A percentile compares a stretch with the other conserved stretches of the same genome.
These are phyloP conservation scores for Salmo trutta DNA, from an alignment of 2,797 vertebrate genomes.

Conservation along the genomic window DNA sequence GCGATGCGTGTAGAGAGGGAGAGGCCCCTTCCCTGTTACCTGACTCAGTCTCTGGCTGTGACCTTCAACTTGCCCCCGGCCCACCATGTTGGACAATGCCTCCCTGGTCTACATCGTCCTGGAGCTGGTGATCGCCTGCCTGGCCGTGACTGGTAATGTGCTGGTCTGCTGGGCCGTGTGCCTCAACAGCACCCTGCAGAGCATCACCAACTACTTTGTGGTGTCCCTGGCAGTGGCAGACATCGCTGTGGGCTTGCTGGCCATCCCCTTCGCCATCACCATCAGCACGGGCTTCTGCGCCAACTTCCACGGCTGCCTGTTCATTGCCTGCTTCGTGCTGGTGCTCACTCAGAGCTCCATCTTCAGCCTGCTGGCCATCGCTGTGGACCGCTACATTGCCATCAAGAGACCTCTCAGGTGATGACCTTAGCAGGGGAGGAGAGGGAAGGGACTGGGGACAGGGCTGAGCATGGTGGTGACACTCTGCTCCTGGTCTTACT, in stretches of 20 bases:
- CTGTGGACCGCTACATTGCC: conserved; percentile 93
- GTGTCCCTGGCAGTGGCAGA: conserved; percentile 93
- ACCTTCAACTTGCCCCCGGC: conserved; percentile 29
- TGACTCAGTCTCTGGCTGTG: not conserved
- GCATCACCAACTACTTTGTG: conserved; percentile 96
- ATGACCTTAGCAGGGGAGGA: conserved; percentile 31
- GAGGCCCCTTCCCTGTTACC: not conserved
- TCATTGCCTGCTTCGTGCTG: conserved; percentile 95
- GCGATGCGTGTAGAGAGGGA: not conserved
- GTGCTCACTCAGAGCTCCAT: conserved; percentile 97
- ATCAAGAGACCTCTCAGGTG: conserved; percentile 96
- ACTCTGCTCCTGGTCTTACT: not conserved
- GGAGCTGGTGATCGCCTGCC: conserved; percentile 88
- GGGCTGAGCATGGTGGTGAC: not conserved
- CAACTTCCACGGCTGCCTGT: conserved; percentile 92
- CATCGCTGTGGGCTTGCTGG: conserved; percentile 92
- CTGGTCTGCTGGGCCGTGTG: conserved; percentile 96
- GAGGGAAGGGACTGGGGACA: not conserved
- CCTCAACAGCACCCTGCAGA: conserved; percentile 95
- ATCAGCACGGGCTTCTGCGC: conserved; percentile 94
- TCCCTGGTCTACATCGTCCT: conserved; percentile 84
- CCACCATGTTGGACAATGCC: conserved; percentile 77
- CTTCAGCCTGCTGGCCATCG: conserved; percentile 97
- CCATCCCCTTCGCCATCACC: conserved; percentile 93
- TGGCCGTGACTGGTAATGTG: conserved; percentile 90